phyloP scores from a whole-genome alignment of 2,113 vertebrate species.

The Bos javanicus region DNA sequence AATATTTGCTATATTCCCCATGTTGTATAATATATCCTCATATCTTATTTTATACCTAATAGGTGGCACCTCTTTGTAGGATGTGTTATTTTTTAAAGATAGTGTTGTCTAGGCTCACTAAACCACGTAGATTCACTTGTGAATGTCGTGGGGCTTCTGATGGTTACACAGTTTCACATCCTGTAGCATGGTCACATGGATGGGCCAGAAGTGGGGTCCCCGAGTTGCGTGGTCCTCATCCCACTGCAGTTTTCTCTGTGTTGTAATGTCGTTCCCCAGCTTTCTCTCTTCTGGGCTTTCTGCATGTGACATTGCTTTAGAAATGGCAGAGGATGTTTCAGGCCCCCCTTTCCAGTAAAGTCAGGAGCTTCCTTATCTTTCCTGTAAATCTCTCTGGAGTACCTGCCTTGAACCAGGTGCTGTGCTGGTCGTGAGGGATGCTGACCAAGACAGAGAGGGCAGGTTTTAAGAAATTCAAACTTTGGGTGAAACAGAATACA shows the following conservation, averaged over 20 bases:
- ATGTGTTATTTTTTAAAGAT: neutral
- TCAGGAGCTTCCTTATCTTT: neutral
- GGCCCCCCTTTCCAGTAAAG: neutral
- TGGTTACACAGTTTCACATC: neutral
- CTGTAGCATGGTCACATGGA: fast-evolving
- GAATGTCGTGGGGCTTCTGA: neutral
- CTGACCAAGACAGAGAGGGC: neutral
- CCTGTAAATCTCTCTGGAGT: neutral
- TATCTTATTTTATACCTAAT: neutral
- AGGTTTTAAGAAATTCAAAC: neutral
- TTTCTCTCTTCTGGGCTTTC: neutral
- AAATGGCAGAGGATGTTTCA: neutral
- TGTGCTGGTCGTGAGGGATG: neutral
- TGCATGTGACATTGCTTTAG: neutral
- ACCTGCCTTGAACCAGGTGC: neutral
- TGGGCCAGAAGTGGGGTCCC: fast-evolving
- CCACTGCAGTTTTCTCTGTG: neutral
- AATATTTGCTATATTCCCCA: neutral
- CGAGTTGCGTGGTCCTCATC: fast-evolving
- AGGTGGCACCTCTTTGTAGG: neutral
- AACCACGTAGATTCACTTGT: neutral
- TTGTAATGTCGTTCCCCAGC: neutral
- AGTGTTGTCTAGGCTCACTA: neutral
- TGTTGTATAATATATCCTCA: neutral
- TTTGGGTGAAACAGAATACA: neutral